Percentiles rank a stretch among this genome's conserved stretches.
Evolutionary conservation across 2,797 vertebrate genomes (phyloP).

Genomic region (Parotocinclus haroldoi): DNA sequence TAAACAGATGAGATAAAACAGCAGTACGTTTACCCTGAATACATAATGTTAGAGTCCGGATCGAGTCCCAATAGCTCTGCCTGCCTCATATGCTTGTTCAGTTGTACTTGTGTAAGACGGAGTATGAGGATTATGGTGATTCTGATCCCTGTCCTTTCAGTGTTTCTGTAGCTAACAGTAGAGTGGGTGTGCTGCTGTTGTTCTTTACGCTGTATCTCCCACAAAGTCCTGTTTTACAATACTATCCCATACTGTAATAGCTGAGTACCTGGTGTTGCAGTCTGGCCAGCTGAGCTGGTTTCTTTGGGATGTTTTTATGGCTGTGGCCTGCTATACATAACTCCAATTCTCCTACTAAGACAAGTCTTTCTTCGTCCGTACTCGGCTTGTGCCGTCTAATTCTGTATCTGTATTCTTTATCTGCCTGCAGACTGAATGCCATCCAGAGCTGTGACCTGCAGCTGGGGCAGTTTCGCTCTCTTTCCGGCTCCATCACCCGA

Average conservation of each 20-base stretch:
- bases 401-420: not conserved
- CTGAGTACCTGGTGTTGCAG: slow-evolving; percentile 7
- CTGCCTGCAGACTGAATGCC: slow-evolving; percentile 75
- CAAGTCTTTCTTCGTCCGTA: not conserved
- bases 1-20: too few species aligned
- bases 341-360: not conserved
- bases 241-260: slow-evolving; percentile 24
- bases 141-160: too few species aligned
- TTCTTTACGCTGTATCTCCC: slow-evolving; percentile 3
- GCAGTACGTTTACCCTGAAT: too few species aligned
- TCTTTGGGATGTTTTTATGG: slow-evolving; percentile 7
- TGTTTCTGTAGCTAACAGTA: too few species aligned
- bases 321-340: not conserved
- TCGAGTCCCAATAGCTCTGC: too few species aligned
- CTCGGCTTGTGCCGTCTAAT: not conserved
- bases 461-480: slow-evolving; percentile 80
- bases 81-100: too few species aligned
- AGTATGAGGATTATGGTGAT: too few species aligned
- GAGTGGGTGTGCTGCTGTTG: slow-evolving; percentile 7
- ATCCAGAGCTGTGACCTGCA: slow-evolving; percentile 86
- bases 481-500: slow-evolving; percentile 80
- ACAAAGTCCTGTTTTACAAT: slow-evolving; percentile 34
- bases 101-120: too few species aligned
- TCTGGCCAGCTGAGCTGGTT: slow-evolving; percentile 14
- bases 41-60: too few species aligned